Base-by-base conservation (phyloP, 2,888 invertebrate genomes). In the Chloroclystis v-ata region DNA sequence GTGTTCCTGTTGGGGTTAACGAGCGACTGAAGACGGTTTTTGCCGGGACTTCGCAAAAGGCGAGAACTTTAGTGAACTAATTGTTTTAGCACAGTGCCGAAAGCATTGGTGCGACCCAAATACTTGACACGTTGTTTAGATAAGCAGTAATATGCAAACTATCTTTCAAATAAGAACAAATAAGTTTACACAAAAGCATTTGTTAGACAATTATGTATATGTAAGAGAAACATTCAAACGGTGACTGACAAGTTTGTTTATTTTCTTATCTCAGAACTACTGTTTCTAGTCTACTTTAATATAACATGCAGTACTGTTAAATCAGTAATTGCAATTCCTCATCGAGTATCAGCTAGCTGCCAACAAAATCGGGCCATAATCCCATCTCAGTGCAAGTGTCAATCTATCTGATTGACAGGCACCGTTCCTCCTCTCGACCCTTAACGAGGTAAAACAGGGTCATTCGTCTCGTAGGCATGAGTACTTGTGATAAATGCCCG, bases 1-100 rank as follows among this genome's bases (percentile, higher is more conserved):
- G 47, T 48, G 45, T 63, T 49, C 62, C 68, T 68, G 50, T 78
- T 81, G 46, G 82, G 81, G 79, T 82, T 78, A 83, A 83, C 78
- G 72, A 75, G 77, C 60, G 61, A 58, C 72, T 50, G 42, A 46
- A 50, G 42, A 29, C 38, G 33, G 75, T 80, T 46, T 50, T 50
- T 50, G 49, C 46, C 25, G 11, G n/a, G 30, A 39, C 25, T 38
- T 14, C 41, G 38, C 49, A 46, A 49, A 49, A 50, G 43, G 29
- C 29, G 35, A n/a, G 35, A 29, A 35, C 26, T 29, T 24, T 16
- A 38, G 13, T 30, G 35, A 32, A 28, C 16, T 38, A 42, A 35
- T 43, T 37, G 37, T 30, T 38, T 37, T 35, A 28, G 42, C 35
- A 45, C 26, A 12, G 37, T 39, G 33, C 43, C 29, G 16, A 39